These are phyloP conservation scores for Caloenas nicobarica DNA, from an alignment of 2,113 vertebrate species.

Conservation along the genomic window DNA sequence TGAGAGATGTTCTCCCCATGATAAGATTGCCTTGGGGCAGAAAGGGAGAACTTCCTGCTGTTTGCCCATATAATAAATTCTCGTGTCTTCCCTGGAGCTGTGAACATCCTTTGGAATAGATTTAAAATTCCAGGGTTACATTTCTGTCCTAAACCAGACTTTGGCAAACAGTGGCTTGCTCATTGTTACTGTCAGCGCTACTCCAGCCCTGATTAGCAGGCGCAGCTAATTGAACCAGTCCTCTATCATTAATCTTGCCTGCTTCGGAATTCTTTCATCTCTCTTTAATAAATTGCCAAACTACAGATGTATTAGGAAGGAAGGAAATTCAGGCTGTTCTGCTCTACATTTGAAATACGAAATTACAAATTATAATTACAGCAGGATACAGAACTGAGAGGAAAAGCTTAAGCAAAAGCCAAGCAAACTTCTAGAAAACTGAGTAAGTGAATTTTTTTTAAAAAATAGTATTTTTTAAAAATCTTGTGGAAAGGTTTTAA, in stretches of 20 bases:
- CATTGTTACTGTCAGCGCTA: not conserved
- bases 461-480: not conserved
- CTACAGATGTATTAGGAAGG: not conserved
- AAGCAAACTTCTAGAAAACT: not conserved
- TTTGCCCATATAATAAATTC: not conserved
- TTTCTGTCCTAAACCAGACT: not conserved
- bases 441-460: not conserved
- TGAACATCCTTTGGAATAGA: not conserved
- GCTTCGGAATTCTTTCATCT: not conserved
- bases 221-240: not conserved
- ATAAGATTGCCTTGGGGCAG: not conserved
- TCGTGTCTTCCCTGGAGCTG: not conserved
- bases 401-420: not conserved
- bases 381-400: not conserved
- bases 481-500: not conserved
- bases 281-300: not conserved
- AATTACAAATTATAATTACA: not conserved
- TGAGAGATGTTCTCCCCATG: not conserved
- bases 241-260: not conserved
- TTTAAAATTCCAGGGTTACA: not conserved
- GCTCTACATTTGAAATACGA: not conserved
- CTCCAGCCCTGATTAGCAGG: conserved; percentile 1
- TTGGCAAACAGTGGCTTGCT: not conserved
- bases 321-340: not conserved
- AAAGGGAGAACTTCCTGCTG: not conserved